A percentile compares a stretch with the other conserved stretches of the same genome.
These are phyloP conservation scores for Elachura formosa DNA, from an alignment of 2,113 vertebrate genomes.

Conservation along the genomic window DNA sequence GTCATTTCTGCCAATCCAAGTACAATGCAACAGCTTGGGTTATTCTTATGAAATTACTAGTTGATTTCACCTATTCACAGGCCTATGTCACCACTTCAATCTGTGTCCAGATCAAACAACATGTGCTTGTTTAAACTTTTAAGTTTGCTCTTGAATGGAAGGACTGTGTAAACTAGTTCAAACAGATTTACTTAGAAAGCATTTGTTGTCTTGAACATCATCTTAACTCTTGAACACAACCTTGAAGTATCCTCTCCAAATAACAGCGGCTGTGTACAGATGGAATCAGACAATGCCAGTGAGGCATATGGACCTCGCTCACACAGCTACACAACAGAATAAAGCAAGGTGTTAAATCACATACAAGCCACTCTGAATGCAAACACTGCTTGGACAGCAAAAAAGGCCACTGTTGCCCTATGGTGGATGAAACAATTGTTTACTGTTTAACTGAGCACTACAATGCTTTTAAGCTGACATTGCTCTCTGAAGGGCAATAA, in stretches of 20 bases:
- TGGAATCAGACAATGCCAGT: background rate
- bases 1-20: background rate
- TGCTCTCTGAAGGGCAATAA: background rate
- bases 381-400: background rate
- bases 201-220: background rate
- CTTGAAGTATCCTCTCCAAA: background rate
- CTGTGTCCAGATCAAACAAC: background rate
- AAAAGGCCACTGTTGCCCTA: background rate
- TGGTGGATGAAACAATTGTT: background rate
- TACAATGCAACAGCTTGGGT: background rate
- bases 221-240: background rate
- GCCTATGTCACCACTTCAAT: background rate
- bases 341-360: background rate
- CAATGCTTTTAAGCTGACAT: background rate
- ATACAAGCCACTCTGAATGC: background rate
- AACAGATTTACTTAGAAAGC: background rate
- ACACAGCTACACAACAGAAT: background rate
- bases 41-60: background rate
- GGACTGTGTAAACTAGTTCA: background rate
- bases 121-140: background rate
- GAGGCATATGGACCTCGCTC: background rate
- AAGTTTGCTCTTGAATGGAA: background rate
- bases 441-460: background rate
- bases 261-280: background rate
- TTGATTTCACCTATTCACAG: background rate